These are phyloP conservation scores for Petromus typicus DNA, from an alignment of 2,113 vertebrate genomes.

Conservation along the genomic window DNA sequence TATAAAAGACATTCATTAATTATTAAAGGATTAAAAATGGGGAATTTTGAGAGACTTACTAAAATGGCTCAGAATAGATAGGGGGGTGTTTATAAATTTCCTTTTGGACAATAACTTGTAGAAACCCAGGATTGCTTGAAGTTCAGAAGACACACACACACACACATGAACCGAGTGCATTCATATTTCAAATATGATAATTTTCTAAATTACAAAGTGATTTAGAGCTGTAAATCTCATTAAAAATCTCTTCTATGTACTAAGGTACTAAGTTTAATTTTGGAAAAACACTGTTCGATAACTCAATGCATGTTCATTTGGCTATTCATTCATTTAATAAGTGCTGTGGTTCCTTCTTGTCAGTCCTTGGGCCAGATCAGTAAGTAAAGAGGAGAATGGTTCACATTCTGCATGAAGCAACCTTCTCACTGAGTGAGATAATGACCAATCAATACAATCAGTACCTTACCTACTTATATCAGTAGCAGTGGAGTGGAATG, in stretches of 20 bases:
- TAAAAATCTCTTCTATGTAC: neutral
- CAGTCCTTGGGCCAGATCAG: neutral
- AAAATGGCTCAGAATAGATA: neutral
- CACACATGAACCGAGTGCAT: neutral
- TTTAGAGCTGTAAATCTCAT: neutral
- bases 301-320: neutral
- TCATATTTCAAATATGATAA: neutral
- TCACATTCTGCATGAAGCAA: neutral
- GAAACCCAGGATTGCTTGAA: neutral
- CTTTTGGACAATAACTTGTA: neutral
- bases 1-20: neutral
- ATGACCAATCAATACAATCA: neutral
- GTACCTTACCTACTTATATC: neutral
- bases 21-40: neutral
- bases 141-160: neutral
- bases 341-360: neutral
- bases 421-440: neutral
- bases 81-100: neutral
- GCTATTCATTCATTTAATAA: neutral
- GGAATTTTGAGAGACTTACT: neutral
- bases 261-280: conserved; percentile 10
- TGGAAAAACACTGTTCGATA: neutral
- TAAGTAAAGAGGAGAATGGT: neutral
- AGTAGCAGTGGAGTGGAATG: neutral
- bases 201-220: conserved; percentile 9